Base-by-base conservation (phyloP, 1,140 invertebrate genomes). In the Platyura marginata region DNA sequence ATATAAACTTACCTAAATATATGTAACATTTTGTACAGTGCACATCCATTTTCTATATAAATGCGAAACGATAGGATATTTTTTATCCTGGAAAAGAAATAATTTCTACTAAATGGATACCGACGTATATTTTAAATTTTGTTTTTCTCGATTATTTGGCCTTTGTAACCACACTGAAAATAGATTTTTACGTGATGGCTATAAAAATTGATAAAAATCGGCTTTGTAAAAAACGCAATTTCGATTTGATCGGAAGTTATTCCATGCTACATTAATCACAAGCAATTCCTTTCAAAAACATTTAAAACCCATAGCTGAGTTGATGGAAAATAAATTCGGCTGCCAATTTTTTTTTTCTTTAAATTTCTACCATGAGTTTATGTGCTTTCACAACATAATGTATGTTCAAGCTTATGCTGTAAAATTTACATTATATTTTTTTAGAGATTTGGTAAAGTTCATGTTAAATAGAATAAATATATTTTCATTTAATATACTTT, bases 211-310 rank as follows among this genome's bases (percentile, higher is more conserved):
- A 29, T 29, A 29, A 29, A 29, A 29, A 29, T 29, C 25, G 25
- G 25, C 25, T 29, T 29, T 29, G 6, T n/a, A 36, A 16, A 9
- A 36, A 38, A 20, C 16, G 36, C 36, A 38, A 38, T 38, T 38
- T 38, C 36, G 5, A 38, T 38, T 38, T 18, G 36, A 38, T 38
- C 36, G 36, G 36, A 38, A 38, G 36, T 38, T 38, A 38, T 38
- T 38, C 36, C 36, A 38, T 38, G 36, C 36, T 38, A 38, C 36
- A 38, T 38, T 38, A 38, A 38, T 38, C 36, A 38, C n/a, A n/a
- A 38, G 36, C 36, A 38, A 38, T 38, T 38, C 18, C 18, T 38
- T 18, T 18, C 3, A 38, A 38, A 38, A 18, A 18, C 36, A 38
- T 38, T 38, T 38, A 38, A 18, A 38, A 38, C 36, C n/a, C 36